phyloP scores from a whole-genome alignment of 2,113 vertebrate genomes.

The Anthoscopus minutus region DNA sequence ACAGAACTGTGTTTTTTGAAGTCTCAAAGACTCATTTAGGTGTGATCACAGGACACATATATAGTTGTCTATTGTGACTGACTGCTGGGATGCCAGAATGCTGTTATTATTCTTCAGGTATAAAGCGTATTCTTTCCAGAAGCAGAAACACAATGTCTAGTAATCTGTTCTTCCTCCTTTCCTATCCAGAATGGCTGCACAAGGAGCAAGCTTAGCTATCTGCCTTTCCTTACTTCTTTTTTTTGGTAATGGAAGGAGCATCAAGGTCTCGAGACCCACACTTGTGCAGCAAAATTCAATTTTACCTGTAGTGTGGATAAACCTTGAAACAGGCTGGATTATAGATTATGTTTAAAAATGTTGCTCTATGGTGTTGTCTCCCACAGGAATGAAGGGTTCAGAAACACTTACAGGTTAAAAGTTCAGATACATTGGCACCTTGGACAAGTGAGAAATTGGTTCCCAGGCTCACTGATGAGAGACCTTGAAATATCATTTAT shows the following conservation, averaged over 20 bases:
- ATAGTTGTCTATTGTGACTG: background rate
- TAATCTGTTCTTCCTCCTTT: background rate
- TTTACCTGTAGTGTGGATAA: background rate
- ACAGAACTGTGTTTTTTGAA: background rate
- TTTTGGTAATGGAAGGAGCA: background rate
- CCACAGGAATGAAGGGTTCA: background rate
- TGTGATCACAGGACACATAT: accelerated
- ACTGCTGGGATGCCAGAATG: background rate
- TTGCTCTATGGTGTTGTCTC: background rate
- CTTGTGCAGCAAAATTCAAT: background rate
- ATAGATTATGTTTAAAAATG: background rate
- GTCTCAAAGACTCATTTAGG: background rate
- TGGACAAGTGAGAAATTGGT: background rate
- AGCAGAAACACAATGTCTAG: background rate
- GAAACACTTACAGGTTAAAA: background rate
- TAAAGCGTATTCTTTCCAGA: background rate
- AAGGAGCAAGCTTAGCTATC: background rate
- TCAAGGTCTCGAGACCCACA: accelerated
- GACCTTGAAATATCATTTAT: background rate
- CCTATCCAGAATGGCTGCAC: background rate
- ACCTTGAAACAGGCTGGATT: background rate
- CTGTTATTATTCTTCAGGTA: background rate
- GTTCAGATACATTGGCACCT: background rate
- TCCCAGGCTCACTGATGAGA: background rate
- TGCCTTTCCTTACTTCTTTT: background rate